phyloP scores from a whole-genome alignment of 2,888 invertebrate species.

The Operophtera brumata region DNA sequence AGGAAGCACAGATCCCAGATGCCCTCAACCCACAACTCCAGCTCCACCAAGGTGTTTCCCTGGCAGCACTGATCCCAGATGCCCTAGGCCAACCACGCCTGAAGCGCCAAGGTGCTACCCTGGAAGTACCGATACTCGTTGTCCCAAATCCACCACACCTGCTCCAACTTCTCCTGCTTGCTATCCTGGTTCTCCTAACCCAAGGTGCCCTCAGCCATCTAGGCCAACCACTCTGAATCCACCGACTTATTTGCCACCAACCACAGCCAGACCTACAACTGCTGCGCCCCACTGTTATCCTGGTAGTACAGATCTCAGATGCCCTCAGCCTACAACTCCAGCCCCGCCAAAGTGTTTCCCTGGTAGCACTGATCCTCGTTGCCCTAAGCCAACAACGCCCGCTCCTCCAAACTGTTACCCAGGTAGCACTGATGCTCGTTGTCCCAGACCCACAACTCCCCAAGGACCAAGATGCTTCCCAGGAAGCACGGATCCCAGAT shows the following conservation, averaged over 20 bases:
- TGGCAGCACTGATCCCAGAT: conserved; percentile 45
- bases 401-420: conserved; percentile 26
- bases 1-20: conserved; percentile 55
- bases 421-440: conserved; percentile 28
- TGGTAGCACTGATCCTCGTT: conserved; percentile 54
- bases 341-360: conserved; percentile 40
- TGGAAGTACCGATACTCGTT: conserved; percentile 28
- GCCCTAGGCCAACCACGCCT: conserved; percentile 41
- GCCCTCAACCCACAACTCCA: conserved; percentile 7
- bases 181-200: conserved; percentile 40
- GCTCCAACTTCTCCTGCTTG: conserved; percentile 29
- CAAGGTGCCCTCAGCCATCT: conserved; percentile 47
- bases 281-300: conserved; percentile 34
- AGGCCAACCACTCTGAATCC: conserved; percentile 45
- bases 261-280: conserved; percentile 20
- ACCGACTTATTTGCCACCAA: conserved; percentile 44
- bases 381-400: conserved; percentile 45
- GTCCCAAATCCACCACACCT: conserved; percentile 21
- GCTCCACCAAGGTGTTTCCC: conserved; percentile 35
- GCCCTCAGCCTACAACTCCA: conserved; percentile 37
- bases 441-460: conserved; percentile 36
- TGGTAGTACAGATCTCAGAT: conserved; percentile 31
- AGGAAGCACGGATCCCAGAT: conserved; percentile 43
- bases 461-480: conserved; percentile 39
- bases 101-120: conserved; percentile 38